Base-by-base conservation (phyloP, 2,113 vertebrate species). In the Cygnus buccinator region DNA sequence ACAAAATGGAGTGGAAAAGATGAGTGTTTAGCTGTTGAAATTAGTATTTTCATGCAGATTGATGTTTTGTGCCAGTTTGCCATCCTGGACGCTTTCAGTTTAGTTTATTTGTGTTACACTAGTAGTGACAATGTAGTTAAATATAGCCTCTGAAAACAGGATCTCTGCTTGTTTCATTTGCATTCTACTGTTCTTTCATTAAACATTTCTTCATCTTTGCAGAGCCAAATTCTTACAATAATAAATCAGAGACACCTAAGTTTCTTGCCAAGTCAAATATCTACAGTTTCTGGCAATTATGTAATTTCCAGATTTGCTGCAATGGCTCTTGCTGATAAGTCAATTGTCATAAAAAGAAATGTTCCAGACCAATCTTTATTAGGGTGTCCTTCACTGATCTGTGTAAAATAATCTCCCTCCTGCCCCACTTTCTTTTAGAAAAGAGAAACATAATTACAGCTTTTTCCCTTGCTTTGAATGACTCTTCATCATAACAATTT, bases 231-330 rank as follows among this genome's bases (percentile, higher is more conserved):
- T 98, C 97, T 98, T 98, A 98, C 52, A 98, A 98, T 98, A 98
- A 98, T 98, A 98, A 98, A 98, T 98, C 98, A 98, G 97, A 98
- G 97, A 97, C 97, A 97, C 84, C 94, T 94, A 91, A 94, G 83
- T 83, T 74, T 97, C 95, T 97, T 98, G 98, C 98, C 98, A 98
- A 98, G 98, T 96, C 95, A 98, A 98, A 98, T 98, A 98, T 97
- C 98, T 98, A 98, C 93, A 96, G 98, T 98, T 98, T 98, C 98
- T 98, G 97, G 98, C 98, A 98, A 98, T 98, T 98, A 98, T 98
- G 97, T 98, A 98, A 98, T 98, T 98, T 98, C 98, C 98, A 98
- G 97, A 98, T 98, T 98, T 97, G 97, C 96, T 97, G 89, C 95
- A 97, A 97, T 96, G 97, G 97, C 97, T 96, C 96, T 98, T 97